Evolutionary conservation across 1,140 invertebrate genomes (phyloP).

Genomic region (Drosophila nigromelanica): DNA sequence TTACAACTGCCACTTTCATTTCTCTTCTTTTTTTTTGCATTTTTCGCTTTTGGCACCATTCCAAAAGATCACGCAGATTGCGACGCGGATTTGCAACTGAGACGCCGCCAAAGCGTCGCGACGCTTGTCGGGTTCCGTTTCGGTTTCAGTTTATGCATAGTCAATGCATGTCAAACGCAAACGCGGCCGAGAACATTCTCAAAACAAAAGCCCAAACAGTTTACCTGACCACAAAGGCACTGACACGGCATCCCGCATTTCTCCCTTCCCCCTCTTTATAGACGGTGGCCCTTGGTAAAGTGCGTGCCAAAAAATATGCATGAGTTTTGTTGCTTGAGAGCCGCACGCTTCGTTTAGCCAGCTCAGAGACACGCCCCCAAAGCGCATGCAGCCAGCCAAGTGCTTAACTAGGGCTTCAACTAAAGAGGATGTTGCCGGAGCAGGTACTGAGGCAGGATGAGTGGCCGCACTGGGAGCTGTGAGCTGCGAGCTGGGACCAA

Average conservation of each 20-base stretch:
- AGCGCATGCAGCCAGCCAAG: constrained; percentile 20
- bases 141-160: constrained; percentile 58
- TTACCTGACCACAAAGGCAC: constrained; percentile 69
- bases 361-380: constrained; percentile 46
- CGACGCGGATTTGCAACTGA: constrained; percentile 52
- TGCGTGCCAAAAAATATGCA: constrained; percentile 71
- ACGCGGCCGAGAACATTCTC: constrained; percentile 55
- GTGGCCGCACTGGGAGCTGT: not conserved
- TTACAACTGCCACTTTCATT: constrained; percentile 46
- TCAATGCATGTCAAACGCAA: constrained; percentile 79
- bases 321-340: constrained; percentile 39
- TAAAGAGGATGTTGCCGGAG: constrained; percentile 1
- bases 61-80: constrained; percentile 73
- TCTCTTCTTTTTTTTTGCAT: constrained; percentile 18
- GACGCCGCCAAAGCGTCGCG: constrained; percentile 49
- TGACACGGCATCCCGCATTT: not conserved
- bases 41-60: constrained; percentile 47
- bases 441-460: constrained; percentile 1
- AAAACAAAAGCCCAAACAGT: constrained; percentile 64
- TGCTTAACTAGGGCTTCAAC: constrained; percentile 3
- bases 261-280: not conserved
- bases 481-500: constrained; percentile 1
- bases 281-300: constrained; percentile 20
- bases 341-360: constrained; percentile 49
- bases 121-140: constrained; percentile 23